Percentiles rank a stretch among this genome's conserved stretches.
Evolutionary conservation across 2,113 vertebrate species (phyloP).

Genomic region (Gnathonemus echidnorhynchus): DNA sequence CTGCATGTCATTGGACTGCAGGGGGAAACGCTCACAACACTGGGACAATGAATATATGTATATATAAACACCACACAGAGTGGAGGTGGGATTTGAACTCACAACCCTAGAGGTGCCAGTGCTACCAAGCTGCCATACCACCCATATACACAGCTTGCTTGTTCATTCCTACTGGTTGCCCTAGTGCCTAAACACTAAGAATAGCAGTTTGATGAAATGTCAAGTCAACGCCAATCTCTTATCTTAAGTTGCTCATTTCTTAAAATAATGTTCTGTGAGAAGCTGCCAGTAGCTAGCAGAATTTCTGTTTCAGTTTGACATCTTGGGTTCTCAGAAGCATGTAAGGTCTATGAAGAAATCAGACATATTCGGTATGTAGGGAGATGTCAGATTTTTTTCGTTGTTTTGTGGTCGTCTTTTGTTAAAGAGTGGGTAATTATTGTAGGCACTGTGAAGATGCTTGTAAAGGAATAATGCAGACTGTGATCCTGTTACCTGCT

Average conservation of each 20-base stretch:
- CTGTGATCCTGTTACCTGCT: background rate
- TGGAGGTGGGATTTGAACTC: background rate
- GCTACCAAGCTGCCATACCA: background rate
- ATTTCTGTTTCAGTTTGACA: slow-evolving; percentile 36
- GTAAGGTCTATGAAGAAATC: slow-evolving; percentile 45
- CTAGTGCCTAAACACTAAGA: slow-evolving; percentile 16
- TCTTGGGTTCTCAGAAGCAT: slow-evolving; percentile 31
- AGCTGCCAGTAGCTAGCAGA: slow-evolving; percentile 45
- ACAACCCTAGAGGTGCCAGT: background rate
- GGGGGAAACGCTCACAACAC: background rate
- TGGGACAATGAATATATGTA: background rate
- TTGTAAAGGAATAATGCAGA: background rate
- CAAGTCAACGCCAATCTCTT: slow-evolving; percentile 37
- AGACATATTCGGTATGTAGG: slow-evolving; percentile 36
- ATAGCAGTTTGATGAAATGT: slow-evolving; percentile 18
- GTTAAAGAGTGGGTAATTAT: slow-evolving; percentile 30
- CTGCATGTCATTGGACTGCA: background rate
- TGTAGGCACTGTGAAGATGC: slow-evolving; percentile 26
- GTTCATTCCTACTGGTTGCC: slow-evolving; percentile 16
- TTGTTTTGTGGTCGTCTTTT: background rate
- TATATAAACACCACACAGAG: background rate
- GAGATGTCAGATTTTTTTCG: slow-evolving; percentile 35
- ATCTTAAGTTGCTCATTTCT: slow-evolving; percentile 60
- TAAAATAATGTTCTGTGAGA: slow-evolving; percentile 54
- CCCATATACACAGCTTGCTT: background rate